Conservation (phyloP, 2,113 vertebrate genomes). For the Antechinus flavipes region DNA sequence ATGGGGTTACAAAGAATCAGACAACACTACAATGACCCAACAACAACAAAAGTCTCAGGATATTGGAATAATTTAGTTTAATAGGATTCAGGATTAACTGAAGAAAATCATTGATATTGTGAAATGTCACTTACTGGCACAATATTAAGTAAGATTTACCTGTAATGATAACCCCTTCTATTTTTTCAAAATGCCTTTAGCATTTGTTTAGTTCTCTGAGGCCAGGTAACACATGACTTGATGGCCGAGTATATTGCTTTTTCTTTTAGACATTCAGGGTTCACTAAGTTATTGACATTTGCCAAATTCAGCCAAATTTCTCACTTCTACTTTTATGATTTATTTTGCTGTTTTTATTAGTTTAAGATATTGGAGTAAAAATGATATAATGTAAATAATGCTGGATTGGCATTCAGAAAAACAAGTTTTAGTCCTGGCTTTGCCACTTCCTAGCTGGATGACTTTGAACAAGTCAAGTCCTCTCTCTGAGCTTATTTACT, state of each 20-base stretch:
- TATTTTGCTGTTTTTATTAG: not conserved
- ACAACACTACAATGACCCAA: not conserved
- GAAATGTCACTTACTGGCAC: not conserved
- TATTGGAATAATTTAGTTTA: not conserved
- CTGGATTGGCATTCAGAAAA: not conserved
- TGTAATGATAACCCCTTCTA: not conserved
- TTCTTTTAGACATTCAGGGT: not conserved
- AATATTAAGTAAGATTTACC: not conserved
- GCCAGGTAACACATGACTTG: not conserved
- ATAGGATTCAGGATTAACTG: not conserved
- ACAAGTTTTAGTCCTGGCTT: not conserved
- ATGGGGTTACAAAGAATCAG: not conserved
- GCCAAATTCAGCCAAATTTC: not conserved
- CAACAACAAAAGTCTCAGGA: not conserved
- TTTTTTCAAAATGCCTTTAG: not conserved
- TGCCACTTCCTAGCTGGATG: not conserved
- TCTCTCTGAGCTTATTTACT: not conserved
- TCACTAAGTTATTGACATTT: not conserved
- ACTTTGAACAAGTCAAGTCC: not conserved
- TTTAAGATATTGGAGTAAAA: not conserved
- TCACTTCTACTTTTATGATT: not conserved
- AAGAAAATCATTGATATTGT: not conserved
- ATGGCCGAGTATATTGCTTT: not conserved
- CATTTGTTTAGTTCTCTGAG: not conserved
- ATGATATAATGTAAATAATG: not conserved